Evolutionary conservation across 2,888 invertebrate genomes (phyloP).

Genomic region (Cantharis nigra): DNA sequence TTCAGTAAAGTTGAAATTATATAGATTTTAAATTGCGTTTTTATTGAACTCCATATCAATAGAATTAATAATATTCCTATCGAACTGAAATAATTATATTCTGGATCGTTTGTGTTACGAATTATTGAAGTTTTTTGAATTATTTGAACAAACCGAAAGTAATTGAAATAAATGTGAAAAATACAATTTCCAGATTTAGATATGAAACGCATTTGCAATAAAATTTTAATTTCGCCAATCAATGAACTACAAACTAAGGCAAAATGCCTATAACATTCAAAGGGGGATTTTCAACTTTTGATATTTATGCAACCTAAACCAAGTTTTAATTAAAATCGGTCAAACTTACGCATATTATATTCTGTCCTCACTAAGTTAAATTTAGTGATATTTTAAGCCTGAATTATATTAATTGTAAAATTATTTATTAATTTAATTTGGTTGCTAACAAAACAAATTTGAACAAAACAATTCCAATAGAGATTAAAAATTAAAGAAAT

Average conservation of each 20-base stretch:
- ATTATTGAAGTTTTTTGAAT: too few relatives aligned
- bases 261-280: not conserved
- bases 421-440: too few relatives aligned
- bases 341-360: not conserved
- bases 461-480: too few relatives aligned
- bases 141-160: not conserved
- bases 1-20: not conserved
- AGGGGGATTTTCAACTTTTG: not conserved
- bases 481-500: too few relatives aligned
- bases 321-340: not conserved
- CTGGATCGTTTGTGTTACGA: not conserved
- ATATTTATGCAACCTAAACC: not conserved
- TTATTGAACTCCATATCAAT: not conserved
- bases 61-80: not conserved
- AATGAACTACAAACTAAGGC: too few relatives aligned
- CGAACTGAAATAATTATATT: not conserved
- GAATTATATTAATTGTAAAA: too few relatives aligned
- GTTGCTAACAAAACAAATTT: too few relatives aligned
- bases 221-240: not conserved
- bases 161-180: not conserved
- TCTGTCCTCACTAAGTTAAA: not conserved
- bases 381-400: not conserved
- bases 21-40: not conserved
- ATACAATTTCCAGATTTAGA: not conserved
- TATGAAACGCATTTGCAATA: not conserved